A percentile compares a stretch with the other conserved stretches of the same genome.
Evolutionary conservation across 2,797 vertebrate genomes (phyloP).

Genomic region (Brachyrhaphis roseni): DNA sequence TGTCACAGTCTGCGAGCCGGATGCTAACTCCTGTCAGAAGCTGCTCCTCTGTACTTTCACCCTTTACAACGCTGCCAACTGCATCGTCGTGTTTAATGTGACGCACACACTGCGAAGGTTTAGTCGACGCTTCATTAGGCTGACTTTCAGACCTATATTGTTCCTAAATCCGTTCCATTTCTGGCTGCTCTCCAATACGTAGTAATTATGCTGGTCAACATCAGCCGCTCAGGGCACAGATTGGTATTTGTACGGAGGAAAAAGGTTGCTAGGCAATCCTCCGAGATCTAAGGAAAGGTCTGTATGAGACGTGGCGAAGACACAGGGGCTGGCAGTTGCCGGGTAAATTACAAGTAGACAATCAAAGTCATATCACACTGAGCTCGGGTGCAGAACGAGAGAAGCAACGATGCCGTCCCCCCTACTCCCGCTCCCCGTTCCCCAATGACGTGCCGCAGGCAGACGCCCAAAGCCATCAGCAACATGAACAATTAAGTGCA

Average conservation of each 20-base stretch:
- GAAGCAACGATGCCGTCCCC: slow-evolving; percentile 35
- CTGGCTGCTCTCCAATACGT: slow-evolving; percentile 41
- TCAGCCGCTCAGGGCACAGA: slow-evolving; percentile 49
- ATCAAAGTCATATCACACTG: slow-evolving; percentile 69
- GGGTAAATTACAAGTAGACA: slow-evolving; percentile 72
- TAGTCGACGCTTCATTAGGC: slow-evolving; percentile 4
- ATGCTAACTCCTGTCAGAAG: slow-evolving; percentile 1
- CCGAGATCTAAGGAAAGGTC: slow-evolving; percentile 72
- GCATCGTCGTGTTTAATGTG: slow-evolving; percentile 7
- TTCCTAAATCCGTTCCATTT: slow-evolving; percentile 25
- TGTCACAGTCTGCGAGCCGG: background rate
- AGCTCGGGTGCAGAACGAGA: slow-evolving; percentile 49
- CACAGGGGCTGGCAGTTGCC: slow-evolving; percentile 67
- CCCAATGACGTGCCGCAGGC: slow-evolving; percentile 21
- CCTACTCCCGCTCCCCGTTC: slow-evolving; percentile 11
- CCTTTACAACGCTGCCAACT: background rate
- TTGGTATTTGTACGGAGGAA: slow-evolving; percentile 62
- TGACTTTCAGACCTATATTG: slow-evolving; percentile 11
- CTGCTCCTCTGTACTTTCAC: slow-evolving; percentile 5
- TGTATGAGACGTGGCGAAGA: slow-evolving; percentile 66
- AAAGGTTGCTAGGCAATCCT: slow-evolving; percentile 80
- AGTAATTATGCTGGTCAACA: slow-evolving; percentile 57
- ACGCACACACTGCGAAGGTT: slow-evolving; percentile 5
- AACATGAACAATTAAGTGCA: slow-evolving; percentile 45
- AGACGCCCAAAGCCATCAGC: slow-evolving; percentile 52